Percentiles rank a stretch among this genome's conserved stretches.
Evolutionary conservation across 2,888 invertebrate genomes (phyloP).

Genomic region (Cerceris rybyensis): DNA sequence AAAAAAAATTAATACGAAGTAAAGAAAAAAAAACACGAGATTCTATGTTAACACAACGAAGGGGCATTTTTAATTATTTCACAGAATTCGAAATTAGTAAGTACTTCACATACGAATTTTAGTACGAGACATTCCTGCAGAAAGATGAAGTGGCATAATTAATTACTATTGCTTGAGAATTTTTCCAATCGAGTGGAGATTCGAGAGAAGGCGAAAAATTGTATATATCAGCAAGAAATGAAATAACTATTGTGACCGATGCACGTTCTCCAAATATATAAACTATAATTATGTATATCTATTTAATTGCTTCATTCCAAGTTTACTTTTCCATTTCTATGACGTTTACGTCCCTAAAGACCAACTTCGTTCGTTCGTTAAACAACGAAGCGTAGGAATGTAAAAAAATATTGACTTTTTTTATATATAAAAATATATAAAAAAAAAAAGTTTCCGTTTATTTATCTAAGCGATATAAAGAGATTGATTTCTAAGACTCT

Average conservation of each 20-base stretch:
- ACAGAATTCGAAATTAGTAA: slow-evolving; percentile 38
- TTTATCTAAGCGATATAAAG: slow-evolving; percentile 55
- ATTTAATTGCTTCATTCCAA: slow-evolving; percentile 25
- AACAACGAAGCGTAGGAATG: slow-evolving; percentile 37
- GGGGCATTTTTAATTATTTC: slow-evolving; percentile 38
- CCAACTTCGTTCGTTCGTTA: slow-evolving; percentile 9
- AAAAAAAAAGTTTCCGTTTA: slow-evolving; percentile 55
- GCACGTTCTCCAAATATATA: slow-evolving; percentile 32
- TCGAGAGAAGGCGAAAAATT: slow-evolving; percentile 22
- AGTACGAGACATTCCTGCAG: slow-evolving; percentile 23
- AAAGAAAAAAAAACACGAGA: slow-evolving; percentile 36
- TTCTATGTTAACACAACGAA: slow-evolving; percentile 55
- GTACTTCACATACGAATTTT: slow-evolving; percentile 33
- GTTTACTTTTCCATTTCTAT: slow-evolving; percentile 14
- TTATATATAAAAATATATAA: neutral
- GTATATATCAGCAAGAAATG: slow-evolving; percentile 41
- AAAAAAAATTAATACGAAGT: slow-evolving; percentile 34
- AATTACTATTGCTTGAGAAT: neutral
- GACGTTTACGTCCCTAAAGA: too few relatives aligned
- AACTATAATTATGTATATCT: slow-evolving; percentile 18
- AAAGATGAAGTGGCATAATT: neutral
- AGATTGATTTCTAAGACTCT: slow-evolving; percentile 44
- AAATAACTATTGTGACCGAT: slow-evolving; percentile 27
- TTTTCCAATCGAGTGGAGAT: slow-evolving; percentile 37
- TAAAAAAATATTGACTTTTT: slow-evolving; percentile 30